phyloP scores from a whole-genome alignment of 2,113 vertebrate species.

The Hippoglossus stenolepis region DNA sequence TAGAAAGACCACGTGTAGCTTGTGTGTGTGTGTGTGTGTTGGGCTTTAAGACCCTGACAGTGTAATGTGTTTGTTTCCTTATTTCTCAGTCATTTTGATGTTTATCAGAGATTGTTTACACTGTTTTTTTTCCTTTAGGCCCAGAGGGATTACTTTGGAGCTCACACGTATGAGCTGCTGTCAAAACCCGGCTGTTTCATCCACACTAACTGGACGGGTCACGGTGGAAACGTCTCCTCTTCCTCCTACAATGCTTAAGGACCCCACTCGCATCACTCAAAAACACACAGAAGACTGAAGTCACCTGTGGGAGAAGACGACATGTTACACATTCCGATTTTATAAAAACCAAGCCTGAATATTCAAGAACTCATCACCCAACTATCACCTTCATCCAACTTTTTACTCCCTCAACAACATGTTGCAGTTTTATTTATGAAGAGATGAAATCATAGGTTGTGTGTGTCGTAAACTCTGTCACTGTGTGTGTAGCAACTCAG shows the following conservation, averaged over 20 bases:
- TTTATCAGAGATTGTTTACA: background rate
- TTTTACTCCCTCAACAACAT: constrained; percentile 33
- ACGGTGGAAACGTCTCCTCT: constrained; percentile 91
- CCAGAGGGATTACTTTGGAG: constrained; percentile 98
- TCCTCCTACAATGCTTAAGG: constrained; percentile 92
- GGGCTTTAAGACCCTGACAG: no score
- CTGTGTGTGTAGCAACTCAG: constrained; percentile 15
- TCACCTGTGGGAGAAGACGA: constrained; percentile 18
- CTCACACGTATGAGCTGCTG: constrained; percentile 93
- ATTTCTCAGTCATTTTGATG: background rate
- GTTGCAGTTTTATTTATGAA: constrained; percentile 68
- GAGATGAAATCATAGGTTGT: constrained; percentile 42
- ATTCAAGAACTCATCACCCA: constrained; percentile 21
- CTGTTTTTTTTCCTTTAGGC: constrained; percentile 81
- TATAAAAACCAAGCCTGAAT: constrained; percentile 9
- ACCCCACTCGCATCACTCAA: background rate
- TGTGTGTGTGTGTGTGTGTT: background rate
- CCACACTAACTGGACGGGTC: constrained; percentile 98
- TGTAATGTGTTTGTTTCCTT: background rate
- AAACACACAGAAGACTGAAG: background rate
- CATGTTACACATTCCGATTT: constrained; percentile 56
- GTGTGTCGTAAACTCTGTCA: constrained; percentile 21
- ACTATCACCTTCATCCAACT: constrained; percentile 6
- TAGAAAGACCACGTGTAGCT: constrained; percentile 26
- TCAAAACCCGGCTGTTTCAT: constrained; percentile 87